Percentiles rank a stretch among this genome's conserved stretches.
phyloP scores from a whole-genome alignment of 2,888 invertebrate species.

The Vesta saturnalis region DNA sequence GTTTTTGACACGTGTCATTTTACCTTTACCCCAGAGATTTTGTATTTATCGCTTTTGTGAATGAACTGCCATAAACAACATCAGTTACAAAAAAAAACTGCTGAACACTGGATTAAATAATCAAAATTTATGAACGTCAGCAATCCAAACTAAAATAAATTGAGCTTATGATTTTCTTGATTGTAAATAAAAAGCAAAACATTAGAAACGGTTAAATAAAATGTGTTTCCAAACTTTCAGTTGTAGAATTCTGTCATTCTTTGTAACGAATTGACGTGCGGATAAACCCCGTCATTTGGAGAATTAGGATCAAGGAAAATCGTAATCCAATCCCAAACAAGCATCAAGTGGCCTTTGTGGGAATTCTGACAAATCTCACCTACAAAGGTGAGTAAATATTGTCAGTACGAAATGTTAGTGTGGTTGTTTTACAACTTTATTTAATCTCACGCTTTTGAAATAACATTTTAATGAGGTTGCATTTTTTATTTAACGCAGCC shows the following conservation, averaged over 20 bases:
- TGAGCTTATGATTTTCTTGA: neutral
- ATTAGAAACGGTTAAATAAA: too few relatives aligned
- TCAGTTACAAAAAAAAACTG: slow-evolving; percentile 32
- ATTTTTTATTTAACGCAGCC: too few relatives aligned
- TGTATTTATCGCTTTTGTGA: slow-evolving; percentile 38
- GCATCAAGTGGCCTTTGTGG: slow-evolving; percentile 60
- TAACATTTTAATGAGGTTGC: slow-evolving; percentile 15
- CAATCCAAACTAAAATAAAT: too few relatives aligned
- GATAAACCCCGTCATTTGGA: slow-evolving; percentile 36
- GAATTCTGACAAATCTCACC: slow-evolving; percentile 59
- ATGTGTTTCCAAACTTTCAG: too few relatives aligned
- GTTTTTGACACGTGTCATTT: slow-evolving; percentile 54
- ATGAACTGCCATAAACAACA: slow-evolving; percentile 32
- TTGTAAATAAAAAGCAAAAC: too few relatives aligned
- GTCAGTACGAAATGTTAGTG: too few relatives aligned
- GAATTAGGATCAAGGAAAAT: slow-evolving; percentile 35
- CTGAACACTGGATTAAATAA: slow-evolving; percentile 24
- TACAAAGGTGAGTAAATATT: slow-evolving; percentile 52
- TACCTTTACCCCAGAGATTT: slow-evolving; percentile 42
- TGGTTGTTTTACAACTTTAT: neutral
- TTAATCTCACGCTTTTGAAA: too few relatives aligned
- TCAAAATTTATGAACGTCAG: neutral
- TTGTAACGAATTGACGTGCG: slow-evolving; percentile 15
- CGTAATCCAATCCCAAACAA: slow-evolving; percentile 60
- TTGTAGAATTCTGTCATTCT: too few relatives aligned